These are phyloP conservation scores for Perdita meconis DNA, from an alignment of 2,888 invertebrate genomes.

Conservation along the genomic window DNA sequence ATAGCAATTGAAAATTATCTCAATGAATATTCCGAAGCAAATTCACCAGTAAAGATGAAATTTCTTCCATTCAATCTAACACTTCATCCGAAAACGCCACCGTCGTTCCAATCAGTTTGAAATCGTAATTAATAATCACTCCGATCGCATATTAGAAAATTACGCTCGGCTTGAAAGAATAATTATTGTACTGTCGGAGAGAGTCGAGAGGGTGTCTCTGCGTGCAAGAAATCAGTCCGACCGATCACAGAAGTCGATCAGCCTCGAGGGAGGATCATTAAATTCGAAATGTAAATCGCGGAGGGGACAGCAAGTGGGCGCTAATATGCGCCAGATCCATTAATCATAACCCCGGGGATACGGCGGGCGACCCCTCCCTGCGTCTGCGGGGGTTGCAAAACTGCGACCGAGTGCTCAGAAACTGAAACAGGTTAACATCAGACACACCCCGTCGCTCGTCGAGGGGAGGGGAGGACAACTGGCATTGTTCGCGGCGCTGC, in stretches of 20 bases:
- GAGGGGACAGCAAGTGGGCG: conserved; percentile 78
- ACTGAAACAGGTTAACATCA: conserved; percentile 78
- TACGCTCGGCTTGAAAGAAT: neutral
- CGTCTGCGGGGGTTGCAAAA: conserved; percentile 45
- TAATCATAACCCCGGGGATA: conserved; percentile 82
- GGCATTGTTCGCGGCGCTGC: conserved; percentile 77
- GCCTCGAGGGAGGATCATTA: conserved; percentile 81
- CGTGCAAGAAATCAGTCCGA: conserved; percentile 59
- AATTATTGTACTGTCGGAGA: conserved; percentile 15
- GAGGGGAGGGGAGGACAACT: conserved; percentile 52
- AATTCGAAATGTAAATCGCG: conserved; percentile 83
- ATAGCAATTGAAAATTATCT: too few relatives aligned
- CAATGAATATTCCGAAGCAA: too few relatives aligned
- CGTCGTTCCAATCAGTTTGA: neutral
- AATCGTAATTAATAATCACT: neutral
- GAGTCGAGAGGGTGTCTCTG: conserved; percentile 5
- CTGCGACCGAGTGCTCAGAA: conserved; percentile 58
- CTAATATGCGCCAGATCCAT: conserved; percentile 83
- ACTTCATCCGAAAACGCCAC: too few relatives aligned
- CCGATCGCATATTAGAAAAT: neutral
- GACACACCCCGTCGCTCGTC: conserved; percentile 69
- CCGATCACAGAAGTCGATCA: conserved; percentile 76
- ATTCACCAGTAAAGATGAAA: too few relatives aligned
- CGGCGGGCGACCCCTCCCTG: conserved; percentile 8
- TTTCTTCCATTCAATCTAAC: too few relatives aligned